phyloP scores from a whole-genome alignment of 2,888 invertebrate genomes.

The Aspidiotus destructor region DNA sequence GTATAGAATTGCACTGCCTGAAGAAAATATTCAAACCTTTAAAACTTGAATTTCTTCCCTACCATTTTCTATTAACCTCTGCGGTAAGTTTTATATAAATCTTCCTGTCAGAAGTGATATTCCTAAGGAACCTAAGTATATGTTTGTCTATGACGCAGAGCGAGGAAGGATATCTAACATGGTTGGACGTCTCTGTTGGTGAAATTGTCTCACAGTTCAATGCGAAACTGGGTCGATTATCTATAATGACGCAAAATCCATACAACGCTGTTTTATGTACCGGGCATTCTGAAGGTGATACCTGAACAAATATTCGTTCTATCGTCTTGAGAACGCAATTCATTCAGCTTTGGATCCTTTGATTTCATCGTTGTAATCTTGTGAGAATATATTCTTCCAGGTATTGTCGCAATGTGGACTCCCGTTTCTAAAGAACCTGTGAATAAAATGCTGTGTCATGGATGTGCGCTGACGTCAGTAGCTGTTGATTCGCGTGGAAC shows the following conservation, averaged over 20 bases:
- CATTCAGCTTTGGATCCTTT: background rate
- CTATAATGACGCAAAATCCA: constrained; percentile 86
- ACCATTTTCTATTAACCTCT: constrained; percentile 86
- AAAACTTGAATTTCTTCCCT: constrained; percentile 86
- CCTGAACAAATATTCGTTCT: no score
- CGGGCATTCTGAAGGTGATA: constrained; percentile 70
- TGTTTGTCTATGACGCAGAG: constrained; percentile 46
- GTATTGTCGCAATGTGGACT: constrained; percentile 91
- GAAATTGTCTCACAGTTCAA: constrained; percentile 70
- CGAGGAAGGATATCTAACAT: constrained; percentile 69
- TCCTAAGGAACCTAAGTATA: background rate
- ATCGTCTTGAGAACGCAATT: background rate
- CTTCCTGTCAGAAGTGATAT: background rate
- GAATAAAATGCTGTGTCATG: constrained; percentile 85
- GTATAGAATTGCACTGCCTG: constrained; percentile 92
- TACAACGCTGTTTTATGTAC: constrained; percentile 81
- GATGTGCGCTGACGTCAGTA: constrained; percentile 65
- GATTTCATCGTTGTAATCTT: constrained; percentile 17
- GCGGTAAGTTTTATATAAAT: constrained; percentile 51
- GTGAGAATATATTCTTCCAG: constrained; percentile 38
- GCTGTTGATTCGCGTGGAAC: constrained; percentile 75
- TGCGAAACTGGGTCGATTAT: constrained; percentile 65
- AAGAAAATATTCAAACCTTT: constrained; percentile 71
- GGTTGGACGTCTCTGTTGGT: constrained; percentile 92
- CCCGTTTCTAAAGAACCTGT: constrained; percentile 77